Evolutionary conservation across 2,888 invertebrate genomes (phyloP).

Genomic region (Calliopum simillimum): DNA sequence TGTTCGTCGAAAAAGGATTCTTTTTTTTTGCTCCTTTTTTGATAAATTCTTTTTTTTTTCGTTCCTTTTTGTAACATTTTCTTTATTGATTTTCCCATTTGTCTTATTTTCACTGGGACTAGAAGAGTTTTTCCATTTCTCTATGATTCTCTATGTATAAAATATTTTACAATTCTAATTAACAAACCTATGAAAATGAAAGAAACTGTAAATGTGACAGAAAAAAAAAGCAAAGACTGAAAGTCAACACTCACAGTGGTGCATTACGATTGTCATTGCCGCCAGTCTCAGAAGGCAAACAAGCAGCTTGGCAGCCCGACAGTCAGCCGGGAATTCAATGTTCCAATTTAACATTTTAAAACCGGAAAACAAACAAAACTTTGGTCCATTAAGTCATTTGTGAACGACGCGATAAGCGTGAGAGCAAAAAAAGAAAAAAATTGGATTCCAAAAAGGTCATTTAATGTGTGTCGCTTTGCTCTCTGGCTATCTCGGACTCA

Average conservation of each 20-base stretch:
- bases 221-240: not conserved
- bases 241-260: not conserved
- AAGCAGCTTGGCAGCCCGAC: too few relatives aligned
- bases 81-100: not conserved
- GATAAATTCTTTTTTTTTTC: not conserved
- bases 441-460: conserved; percentile 8
- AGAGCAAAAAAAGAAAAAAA: conserved; percentile 4
- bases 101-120: too few relatives aligned
- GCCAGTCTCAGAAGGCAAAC: too few relatives aligned
- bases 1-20: too few relatives aligned
- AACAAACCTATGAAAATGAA: not conserved
- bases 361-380: conserved; percentile 28
- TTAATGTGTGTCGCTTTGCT: not conserved
- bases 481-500: not conserved
- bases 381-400: conserved; percentile 35
- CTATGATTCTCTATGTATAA: not conserved
- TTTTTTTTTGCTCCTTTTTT: not conserved
- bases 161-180: conserved; percentile 11
- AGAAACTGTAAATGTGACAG: not conserved
- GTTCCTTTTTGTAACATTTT: not conserved
- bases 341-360: not conserved
- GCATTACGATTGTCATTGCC: too few relatives aligned
- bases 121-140: too few relatives aligned
- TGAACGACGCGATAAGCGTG: conserved; percentile 16
- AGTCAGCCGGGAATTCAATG: too few relatives aligned